Conservation (phyloP, 2,888 invertebrate genomes). For the Tethea ocularis region DNA sequence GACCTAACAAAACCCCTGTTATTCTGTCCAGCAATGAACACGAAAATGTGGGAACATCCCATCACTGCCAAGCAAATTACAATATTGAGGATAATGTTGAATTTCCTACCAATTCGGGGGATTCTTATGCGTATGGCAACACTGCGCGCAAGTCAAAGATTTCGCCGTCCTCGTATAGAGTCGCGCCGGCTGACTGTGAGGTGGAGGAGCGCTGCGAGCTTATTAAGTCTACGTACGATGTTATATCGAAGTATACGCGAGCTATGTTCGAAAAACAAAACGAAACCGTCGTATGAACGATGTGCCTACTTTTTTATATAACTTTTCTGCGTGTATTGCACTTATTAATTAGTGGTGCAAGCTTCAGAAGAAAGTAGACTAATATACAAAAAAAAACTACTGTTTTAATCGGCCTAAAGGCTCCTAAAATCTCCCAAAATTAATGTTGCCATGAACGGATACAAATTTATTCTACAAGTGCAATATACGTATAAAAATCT, state of each 20-base stretch:
- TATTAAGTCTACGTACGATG: conserved; percentile 76
- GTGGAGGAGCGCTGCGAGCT: conserved; percentile 74
- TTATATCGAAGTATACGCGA: conserved; percentile 73
- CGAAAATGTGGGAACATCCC: conserved; percentile 92
- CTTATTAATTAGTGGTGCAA: conserved; percentile 15
- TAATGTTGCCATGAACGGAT: conserved; percentile 20
- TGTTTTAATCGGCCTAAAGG: conserved; percentile 5
- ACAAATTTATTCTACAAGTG: conserved; percentile 24
- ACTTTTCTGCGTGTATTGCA: conserved; percentile 19
- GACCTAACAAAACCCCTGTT: conserved; percentile 91
- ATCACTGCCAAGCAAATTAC: conserved; percentile 76
- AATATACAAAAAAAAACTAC: neutral
- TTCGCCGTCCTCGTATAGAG: conserved; percentile 60
- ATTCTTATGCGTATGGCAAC: conserved; percentile 24
- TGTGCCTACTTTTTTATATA: conserved; percentile 45
- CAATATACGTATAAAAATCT: conserved; percentile 44
- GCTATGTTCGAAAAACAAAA: conserved; percentile 77
- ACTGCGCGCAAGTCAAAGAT: conserved; percentile 29
- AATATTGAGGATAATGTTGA: conserved; percentile 60
- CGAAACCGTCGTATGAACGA: conserved; percentile 75
- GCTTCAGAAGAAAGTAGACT: neutral
- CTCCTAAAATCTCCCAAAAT: no score
- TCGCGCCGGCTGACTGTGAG: conserved; percentile 68
- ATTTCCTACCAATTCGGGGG: conserved; percentile 30
- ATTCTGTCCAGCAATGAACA: conserved; percentile 99